Base-by-base conservation (phyloP, 2,888 invertebrate species). In the Leuctra nigra region DNA sequence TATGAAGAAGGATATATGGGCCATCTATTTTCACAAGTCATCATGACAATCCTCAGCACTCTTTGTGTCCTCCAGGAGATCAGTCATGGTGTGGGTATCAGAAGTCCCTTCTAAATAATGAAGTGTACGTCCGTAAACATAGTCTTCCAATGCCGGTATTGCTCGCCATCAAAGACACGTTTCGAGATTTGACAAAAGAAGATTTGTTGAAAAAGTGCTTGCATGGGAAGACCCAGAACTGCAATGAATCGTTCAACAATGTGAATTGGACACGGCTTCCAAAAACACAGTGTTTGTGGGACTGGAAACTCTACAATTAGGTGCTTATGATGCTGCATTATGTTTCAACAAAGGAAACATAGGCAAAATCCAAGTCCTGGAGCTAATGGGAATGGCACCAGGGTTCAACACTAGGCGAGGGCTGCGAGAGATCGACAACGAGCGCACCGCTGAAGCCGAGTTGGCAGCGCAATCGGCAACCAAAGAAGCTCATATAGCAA, bases 41-140 rank as follows among this genome's bases (percentile, higher is more conserved):
- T 62, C 61, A 62, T 44, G 55, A 54, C 9, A 58, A 58, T 4
- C 60, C 61, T n/a, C 36, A 36, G 18, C 59, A 60, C 52, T 20
- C 24, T n/a, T 39, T 58, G 18, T 58, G 60, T 23, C 59, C 58
- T 9, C 53, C 22, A 22, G 61, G 41, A 20, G 29, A 4, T 2
- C n/a, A n/a, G n/a, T n/a, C n/a, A n/a, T 60, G 60, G 60, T 59
- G 59, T 36, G 35, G 18, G 23, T 61, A 20, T 22, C 50, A 58
- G 13, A 41, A 23, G 23, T 33, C 55, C 9, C 14, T 44, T 2
- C 11, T 24, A 7, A 22, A 11, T 18, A 14, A 22, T 6, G 48
- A 29, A 22, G 29, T 54, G n/a, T 57, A 52, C 24, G 33, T 23
- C 13, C 59, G 58, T 16, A 56, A 46, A 38, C 44, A 59, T 39